A percentile compares a stretch with the other conserved stretches of the same genome.
Conservation (phyloP, 2,113 vertebrate genomes). For the Labeo catla region DNA sequence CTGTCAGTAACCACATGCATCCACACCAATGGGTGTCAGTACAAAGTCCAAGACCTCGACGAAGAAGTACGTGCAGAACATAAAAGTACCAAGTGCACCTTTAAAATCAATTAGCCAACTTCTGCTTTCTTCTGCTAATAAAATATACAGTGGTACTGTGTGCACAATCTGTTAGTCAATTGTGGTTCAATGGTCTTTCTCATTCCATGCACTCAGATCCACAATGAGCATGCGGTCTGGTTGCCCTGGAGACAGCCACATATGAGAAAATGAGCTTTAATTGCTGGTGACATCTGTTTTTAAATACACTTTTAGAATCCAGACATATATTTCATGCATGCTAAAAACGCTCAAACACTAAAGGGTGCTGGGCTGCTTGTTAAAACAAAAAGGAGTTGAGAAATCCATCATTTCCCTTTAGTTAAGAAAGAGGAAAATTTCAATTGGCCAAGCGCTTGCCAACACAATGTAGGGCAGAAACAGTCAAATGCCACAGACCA, state of each 20-base stretch:
- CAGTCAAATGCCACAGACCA: slow-evolving; percentile 24
- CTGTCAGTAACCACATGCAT: background rate
- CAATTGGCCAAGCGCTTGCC: slow-evolving; percentile 37
- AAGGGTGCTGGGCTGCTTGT: slow-evolving; percentile 34
- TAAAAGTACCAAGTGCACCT: background rate
- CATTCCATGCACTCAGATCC: slow-evolving; percentile 31
- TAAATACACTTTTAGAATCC: slow-evolving; percentile 33
- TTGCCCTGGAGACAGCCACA: slow-evolving; percentile 39
- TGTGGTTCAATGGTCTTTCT: slow-evolving; percentile 42
- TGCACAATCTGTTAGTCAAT: slow-evolving; percentile 59
- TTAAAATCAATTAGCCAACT: slow-evolving; percentile 37
- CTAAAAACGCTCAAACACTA: slow-evolving; percentile 35
- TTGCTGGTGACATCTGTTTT: slow-evolving; percentile 55
- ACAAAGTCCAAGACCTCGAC: background rate
- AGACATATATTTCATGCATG: slow-evolving; percentile 9
- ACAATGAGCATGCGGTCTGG: slow-evolving; percentile 31
- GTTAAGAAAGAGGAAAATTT: slow-evolving; percentile 54
- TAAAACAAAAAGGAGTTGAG: slow-evolving; percentile 43
- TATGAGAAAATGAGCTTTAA: slow-evolving; percentile 46
- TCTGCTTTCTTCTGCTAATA: slow-evolving; percentile 40
- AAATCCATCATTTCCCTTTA: slow-evolving; percentile 53
- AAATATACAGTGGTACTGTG: slow-evolving; percentile 30
- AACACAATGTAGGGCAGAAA: slow-evolving; percentile 39
- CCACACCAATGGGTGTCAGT: slow-evolving; percentile 9
- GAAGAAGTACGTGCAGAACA: background rate